phyloP scores from a whole-genome alignment of 2,888 invertebrate genomes.

The Stenodera caucasica region DNA sequence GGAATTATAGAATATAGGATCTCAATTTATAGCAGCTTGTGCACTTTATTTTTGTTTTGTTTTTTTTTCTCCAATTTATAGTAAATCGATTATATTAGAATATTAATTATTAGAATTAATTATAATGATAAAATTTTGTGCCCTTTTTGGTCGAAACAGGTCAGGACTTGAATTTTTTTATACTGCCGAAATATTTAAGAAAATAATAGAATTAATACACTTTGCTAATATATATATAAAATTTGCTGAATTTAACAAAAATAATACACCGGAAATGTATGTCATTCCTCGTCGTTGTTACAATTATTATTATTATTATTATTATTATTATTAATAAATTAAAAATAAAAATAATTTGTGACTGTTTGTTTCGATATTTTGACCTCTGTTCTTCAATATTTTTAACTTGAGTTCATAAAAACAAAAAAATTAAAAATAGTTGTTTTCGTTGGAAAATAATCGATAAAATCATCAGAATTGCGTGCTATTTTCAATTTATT shows the following conservation, averaged over 20 bases:
- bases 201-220: background rate
- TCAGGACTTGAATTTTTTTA: constrained; percentile 2
- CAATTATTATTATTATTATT: background rate
- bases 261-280: background rate
- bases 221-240: background rate
- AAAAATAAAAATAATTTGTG: background rate
- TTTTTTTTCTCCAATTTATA: no score
- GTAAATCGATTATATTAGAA: no score
- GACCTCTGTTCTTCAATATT: background rate
- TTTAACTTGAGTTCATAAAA: background rate
- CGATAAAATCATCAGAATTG: background rate
- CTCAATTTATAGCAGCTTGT: no score
- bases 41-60: no score
- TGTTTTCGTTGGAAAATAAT: background rate
- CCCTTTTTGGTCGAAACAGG: background rate
- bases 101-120: background rate
- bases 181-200: background rate
- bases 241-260: background rate
- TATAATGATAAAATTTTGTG: no score
- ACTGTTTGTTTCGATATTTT: background rate
- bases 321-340: background rate
- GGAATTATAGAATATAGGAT: no score
- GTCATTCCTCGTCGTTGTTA: background rate
- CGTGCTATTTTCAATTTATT: background rate
- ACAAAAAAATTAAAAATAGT: background rate